A percentile compares a stretch with the other conserved stretches of the same genome.
Conservation (phyloP, 2,797 vertebrate genomes). For the Chrysolophus pictus region DNA sequence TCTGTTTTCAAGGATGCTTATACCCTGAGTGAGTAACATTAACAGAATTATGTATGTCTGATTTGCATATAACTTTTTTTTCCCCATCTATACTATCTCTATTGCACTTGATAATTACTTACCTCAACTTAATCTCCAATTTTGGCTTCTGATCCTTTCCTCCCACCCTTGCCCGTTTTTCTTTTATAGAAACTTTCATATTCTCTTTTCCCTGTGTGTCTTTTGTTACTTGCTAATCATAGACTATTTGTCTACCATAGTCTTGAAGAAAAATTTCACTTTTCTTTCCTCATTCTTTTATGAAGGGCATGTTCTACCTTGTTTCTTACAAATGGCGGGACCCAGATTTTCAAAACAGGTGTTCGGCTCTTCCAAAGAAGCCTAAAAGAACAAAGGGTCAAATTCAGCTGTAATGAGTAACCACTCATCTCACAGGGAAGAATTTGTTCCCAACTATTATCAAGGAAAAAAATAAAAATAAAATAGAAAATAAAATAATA, state of each 20-base stretch:
- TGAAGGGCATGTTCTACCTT: not conserved
- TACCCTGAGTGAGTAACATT: not conserved
- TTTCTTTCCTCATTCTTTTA: not conserved
- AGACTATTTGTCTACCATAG: not conserved
- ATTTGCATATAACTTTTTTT: not conserved
- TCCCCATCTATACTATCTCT: not conserved
- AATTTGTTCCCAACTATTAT: not conserved
- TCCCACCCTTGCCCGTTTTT: not conserved
- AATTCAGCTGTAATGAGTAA: not conserved
- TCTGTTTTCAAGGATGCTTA: not conserved
- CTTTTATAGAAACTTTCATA: not conserved
- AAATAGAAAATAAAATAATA: not conserved
- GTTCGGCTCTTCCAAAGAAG: not conserved
- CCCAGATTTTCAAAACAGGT: not conserved
- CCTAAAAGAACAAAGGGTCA: slow-evolving; percentile 28
- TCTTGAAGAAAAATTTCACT: not conserved
- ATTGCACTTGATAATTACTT: not conserved
- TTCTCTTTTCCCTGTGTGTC: not conserved
- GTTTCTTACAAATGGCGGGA: not conserved
- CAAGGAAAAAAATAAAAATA: not conserved
- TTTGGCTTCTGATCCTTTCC: not conserved
- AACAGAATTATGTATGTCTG: not conserved
- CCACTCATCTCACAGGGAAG: not conserved
- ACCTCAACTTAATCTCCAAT: not conserved
- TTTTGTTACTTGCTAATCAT: not conserved